phyloP scores from a whole-genome alignment of 2,797 vertebrate genomes.

The Cynodonichthys magdalenae region DNA sequence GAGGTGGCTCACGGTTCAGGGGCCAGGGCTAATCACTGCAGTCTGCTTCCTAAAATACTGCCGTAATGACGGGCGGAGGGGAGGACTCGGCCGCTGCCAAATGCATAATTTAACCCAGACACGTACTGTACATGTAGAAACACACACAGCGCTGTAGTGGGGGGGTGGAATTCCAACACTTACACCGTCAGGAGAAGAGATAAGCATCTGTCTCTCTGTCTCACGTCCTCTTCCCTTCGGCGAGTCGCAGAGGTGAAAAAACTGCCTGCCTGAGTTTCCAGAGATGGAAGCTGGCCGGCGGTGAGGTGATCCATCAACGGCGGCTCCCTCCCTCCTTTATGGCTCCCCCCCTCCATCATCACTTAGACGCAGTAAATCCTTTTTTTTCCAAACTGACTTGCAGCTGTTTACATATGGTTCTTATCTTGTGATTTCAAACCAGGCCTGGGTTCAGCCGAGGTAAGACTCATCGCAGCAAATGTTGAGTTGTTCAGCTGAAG shows the following conservation, averaged over 20 bases:
- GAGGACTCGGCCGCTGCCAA: slow-evolving; percentile 25
- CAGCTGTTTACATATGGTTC: slow-evolving; percentile 67
- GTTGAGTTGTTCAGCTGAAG: not conserved
- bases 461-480: not conserved
- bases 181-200: slow-evolving; percentile 30
- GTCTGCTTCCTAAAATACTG: slow-evolving; percentile 65
- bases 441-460: slow-evolving; percentile 27
- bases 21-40: slow-evolving; percentile 72
- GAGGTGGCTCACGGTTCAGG: slow-evolving; percentile 67
- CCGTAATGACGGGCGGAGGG: slow-evolving; percentile 53
- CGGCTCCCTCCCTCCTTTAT: slow-evolving; percentile 52
- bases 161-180: slow-evolving; percentile 10
- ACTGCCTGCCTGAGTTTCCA: slow-evolving; percentile 8
- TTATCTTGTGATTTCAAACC: slow-evolving; percentile 47
- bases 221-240: slow-evolving; percentile 20
- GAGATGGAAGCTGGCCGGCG: slow-evolving; percentile 43
- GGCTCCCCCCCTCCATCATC: slow-evolving; percentile 61
- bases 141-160: not conserved
- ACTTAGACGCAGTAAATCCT: slow-evolving; percentile 58
- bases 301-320: slow-evolving; percentile 56
- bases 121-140: slow-evolving; percentile 14
- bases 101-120: slow-evolving; percentile 53
- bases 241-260: slow-evolving; percentile 24
- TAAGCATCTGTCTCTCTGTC: slow-evolving; percentile 43
- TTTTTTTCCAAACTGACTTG: slow-evolving; percentile 43